Conservation (phyloP, 2,797 vertebrate genomes). For the Pipistrellus kuhlii region DNA sequence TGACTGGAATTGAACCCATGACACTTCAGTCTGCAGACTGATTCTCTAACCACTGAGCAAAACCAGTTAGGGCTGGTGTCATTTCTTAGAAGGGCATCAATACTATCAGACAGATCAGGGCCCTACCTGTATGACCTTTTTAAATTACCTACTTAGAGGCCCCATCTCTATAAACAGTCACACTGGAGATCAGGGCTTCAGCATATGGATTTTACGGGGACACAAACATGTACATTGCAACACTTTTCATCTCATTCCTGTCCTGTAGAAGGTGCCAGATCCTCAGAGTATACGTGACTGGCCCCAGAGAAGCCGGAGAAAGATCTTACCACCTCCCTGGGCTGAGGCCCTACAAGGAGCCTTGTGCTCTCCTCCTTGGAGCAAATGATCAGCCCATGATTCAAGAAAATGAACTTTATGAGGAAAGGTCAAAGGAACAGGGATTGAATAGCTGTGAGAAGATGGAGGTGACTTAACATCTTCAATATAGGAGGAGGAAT, state of each 20-base stretch:
- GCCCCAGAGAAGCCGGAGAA: background rate
- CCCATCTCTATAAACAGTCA: background rate
- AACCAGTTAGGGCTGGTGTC: background rate
- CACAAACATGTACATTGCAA: too few species aligned
- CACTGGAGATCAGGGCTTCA: background rate
- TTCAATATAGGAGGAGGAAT: background rate
- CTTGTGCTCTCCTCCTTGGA: background rate
- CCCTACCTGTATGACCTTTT: background rate
- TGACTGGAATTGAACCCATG: background rate
- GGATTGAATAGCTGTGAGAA: background rate
- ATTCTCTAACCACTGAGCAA: background rate
- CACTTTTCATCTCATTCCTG: background rate
- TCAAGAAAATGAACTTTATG: background rate
- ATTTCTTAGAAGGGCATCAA: background rate
- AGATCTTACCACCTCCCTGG: background rate
- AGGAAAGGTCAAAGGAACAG: background rate
- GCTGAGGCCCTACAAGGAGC: background rate
- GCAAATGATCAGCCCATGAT: background rate
- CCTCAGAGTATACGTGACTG: background rate
- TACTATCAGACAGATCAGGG: background rate
- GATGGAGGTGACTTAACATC: background rate
- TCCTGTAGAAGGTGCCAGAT: background rate
- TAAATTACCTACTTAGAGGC: background rate
- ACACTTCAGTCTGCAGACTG: background rate
- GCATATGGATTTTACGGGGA: background rate